Evolutionary conservation across 2,797 vertebrate genomes (phyloP).

Genomic region (Siniperca undulata): DNA sequence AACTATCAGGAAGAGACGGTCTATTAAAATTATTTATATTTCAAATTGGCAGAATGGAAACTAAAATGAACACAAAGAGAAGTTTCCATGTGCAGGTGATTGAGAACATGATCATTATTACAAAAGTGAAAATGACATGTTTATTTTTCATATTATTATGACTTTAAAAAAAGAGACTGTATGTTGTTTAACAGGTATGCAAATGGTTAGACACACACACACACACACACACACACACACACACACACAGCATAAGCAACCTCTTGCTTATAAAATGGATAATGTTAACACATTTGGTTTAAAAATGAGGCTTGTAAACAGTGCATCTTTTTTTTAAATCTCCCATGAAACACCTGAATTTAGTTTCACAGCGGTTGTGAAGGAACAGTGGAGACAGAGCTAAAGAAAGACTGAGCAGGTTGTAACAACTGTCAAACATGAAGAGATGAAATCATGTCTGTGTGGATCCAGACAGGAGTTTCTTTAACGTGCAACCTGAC

Average conservation of each 20-base stretch:
- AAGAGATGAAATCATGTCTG: conserved; percentile 47
- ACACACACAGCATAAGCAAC: neutral
- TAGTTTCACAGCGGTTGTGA: neutral
- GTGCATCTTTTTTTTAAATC: neutral
- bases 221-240: neutral
- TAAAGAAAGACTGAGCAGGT: conserved; percentile 14
- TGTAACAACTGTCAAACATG: conserved; percentile 45
- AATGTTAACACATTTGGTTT: conserved; percentile 2
- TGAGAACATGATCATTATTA: neutral
- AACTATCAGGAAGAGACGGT: neutral
- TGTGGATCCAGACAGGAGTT: conserved; percentile 35
- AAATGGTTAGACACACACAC: neutral
- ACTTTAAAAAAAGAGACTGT: neutral
- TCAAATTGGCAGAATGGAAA: neutral
- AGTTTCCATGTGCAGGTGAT: neutral
- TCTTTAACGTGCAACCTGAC: conserved; percentile 24
- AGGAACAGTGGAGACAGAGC: neutral
- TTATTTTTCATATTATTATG: conserved; percentile 4
- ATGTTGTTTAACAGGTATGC: neutral
- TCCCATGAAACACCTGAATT: neutral
- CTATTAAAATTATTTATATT: neutral
- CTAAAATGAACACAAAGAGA: neutral
- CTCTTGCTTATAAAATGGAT: neutral
- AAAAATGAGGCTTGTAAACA: neutral
- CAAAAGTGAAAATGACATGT: neutral